phyloP scores from a whole-genome alignment of 2,797 vertebrate species.

The Sciurus vulgaris region DNA sequence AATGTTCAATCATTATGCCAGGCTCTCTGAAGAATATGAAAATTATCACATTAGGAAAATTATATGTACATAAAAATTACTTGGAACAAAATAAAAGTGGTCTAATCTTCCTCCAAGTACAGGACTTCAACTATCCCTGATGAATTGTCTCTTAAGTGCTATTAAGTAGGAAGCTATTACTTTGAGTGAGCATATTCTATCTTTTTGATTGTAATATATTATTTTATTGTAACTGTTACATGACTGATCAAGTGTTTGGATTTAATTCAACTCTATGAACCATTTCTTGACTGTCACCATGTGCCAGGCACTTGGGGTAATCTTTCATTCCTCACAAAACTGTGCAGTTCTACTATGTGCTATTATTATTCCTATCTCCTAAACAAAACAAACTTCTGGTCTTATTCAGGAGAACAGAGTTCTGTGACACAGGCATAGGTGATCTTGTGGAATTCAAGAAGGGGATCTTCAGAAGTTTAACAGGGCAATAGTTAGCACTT shows the following conservation, averaged over 20 bases:
- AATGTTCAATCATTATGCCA: neutral
- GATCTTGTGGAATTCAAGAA: neutral
- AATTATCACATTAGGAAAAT: neutral
- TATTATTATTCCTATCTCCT: neutral
- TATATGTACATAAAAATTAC: neutral
- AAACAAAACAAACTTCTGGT: neutral
- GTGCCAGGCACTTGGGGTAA: neutral
- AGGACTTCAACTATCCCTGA: neutral
- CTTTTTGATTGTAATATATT: neutral
- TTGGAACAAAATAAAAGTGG: neutral
- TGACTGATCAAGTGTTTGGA: neutral
- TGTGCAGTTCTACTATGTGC: neutral
- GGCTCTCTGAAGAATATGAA: neutral
- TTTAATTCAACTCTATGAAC: slow-evolving; percentile 17
- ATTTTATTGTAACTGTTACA: neutral
- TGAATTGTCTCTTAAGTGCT: neutral
- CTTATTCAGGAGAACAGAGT: neutral
- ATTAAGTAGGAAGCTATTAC: neutral
- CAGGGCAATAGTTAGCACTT: neutral
- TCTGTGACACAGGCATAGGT: neutral
- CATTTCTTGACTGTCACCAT: neutral
- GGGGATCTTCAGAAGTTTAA: neutral
- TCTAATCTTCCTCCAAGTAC: neutral
- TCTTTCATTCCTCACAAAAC: neutral
- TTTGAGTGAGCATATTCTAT: neutral